Percentiles rank a stretch among this genome's conserved stretches.
These are phyloP conservation scores for Drosophila persimilis DNA, from an alignment of 1,140 invertebrate species.

Conservation along the genomic window DNA sequence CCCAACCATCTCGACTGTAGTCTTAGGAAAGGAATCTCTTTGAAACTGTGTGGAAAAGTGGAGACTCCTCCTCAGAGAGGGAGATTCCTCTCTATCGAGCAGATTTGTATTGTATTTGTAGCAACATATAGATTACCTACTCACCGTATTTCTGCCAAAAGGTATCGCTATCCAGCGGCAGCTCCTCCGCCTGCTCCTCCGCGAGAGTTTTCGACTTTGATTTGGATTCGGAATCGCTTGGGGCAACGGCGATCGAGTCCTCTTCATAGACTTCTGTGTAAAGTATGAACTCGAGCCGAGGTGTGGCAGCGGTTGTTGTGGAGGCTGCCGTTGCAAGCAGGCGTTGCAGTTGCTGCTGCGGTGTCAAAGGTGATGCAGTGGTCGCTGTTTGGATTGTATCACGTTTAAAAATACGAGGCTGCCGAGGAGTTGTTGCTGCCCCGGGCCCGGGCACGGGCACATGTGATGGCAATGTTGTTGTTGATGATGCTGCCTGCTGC, in stretches of 20 bases:
- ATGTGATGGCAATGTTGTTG: slow-evolving; percentile 56
- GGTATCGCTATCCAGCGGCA: slow-evolving; percentile 19
- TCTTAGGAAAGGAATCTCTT: no score
- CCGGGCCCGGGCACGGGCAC: slow-evolving; percentile 55
- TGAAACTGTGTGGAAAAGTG: no score
- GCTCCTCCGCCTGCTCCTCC: not conserved
- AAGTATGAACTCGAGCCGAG: slow-evolving; percentile 62
- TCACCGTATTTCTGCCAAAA: slow-evolving; percentile 82
- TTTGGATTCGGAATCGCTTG: slow-evolving; percentile 18
- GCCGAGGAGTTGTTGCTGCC: slow-evolving; percentile 28
- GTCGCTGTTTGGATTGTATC: slow-evolving; percentile 66
- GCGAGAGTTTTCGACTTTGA: slow-evolving; percentile 3
- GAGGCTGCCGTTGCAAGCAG: slow-evolving; percentile 13
- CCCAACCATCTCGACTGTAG: no score
- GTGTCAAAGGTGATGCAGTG: slow-evolving; percentile 73
- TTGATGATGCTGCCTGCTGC: slow-evolving; percentile 44
- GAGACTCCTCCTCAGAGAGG: no score
- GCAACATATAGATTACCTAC: slow-evolving; percentile 33
- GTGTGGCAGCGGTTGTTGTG: slow-evolving; percentile 37
- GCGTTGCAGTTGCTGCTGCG: slow-evolving; percentile 28
- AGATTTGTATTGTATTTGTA: no score
- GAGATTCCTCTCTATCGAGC: no score
- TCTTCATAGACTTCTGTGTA: slow-evolving; percentile 70
- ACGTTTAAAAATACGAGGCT: slow-evolving; percentile 76
- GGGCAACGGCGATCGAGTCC: slow-evolving; percentile 41